Evolutionary conservation across 2,888 invertebrate species (phyloP), one percentile per base, ranked within the genome.

Genomic region (Zhuqinia jingwanae): DNA sequence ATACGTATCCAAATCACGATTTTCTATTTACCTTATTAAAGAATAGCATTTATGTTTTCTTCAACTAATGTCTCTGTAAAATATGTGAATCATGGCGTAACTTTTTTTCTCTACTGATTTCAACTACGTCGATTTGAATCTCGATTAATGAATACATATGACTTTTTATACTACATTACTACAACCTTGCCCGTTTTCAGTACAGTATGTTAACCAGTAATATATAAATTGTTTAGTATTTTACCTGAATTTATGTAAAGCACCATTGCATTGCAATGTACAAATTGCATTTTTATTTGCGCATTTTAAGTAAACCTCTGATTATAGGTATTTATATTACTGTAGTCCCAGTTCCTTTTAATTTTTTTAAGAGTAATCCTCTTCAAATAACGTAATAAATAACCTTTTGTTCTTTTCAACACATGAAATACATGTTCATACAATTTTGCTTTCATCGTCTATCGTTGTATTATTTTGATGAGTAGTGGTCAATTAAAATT

Each of bases 211-310:
- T n/a, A n/a, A n/a, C n/a, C 17, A 77, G 30, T 56, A 25, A 45
- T 60, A 58, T 58, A 20, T 58, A n/a, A 63, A 25, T 47, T 70
- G 13, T 53, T 75, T 47, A 50, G 11, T 58, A 50, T 78, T 58
- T 86, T 56, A 81, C 81, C 77, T 86, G 86, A 86, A 85, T 56
- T 78, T 70, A 87, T 75, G 84, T 87, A 78, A 87, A 88, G 88
- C 88, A 88, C 88, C 88, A 87, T 87, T 87, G 88, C 88, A 88
- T 88, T 88, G 78, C 86, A 88, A 86, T 86, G 76, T 84, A 80
- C 84, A 83, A 76, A 86, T 88, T 87, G 88, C 88, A 88, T 88
- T 84, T 76, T 60, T 15, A 56, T 68, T 60, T 70, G 42, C 77
- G 76, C 58, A 30, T n/a, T 50, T 13, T 22, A 50, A 75, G 11